A percentile compares a stretch with the other conserved stretches of the same genome.
These are phyloP conservation scores for Tinea trinotella DNA, from an alignment of 2,888 invertebrate species.

Conservation along the genomic window DNA sequence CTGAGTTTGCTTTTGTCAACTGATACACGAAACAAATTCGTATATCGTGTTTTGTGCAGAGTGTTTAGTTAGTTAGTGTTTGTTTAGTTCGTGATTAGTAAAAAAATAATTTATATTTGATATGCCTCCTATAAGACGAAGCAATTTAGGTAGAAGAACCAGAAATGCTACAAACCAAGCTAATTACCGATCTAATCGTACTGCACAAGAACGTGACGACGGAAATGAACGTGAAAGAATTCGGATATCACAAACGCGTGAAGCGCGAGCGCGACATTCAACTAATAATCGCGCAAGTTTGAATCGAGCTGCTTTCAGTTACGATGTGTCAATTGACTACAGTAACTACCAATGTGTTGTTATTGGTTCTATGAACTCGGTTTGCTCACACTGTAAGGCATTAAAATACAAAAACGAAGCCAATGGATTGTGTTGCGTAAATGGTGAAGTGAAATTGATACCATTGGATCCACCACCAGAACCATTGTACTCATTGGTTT, in stretches of 20 bases:
- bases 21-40: constrained; percentile 23
- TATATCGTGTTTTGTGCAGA: constrained; percentile 24
- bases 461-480: no score
- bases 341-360: constrained; percentile 16
- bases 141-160: constrained; percentile 31
- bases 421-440: constrained; percentile 30
- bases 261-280: constrained; percentile 26
- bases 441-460: constrained; percentile 30
- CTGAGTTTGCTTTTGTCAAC: constrained; percentile 26
- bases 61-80: constrained; percentile 21
- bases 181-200: constrained; percentile 31
- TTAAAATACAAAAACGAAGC: constrained; percentile 32
- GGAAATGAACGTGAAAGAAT: constrained; percentile 29
- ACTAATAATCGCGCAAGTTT: constrained; percentile 28
- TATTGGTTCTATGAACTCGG: constrained; percentile 12
- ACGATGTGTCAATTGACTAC: constrained; percentile 17
- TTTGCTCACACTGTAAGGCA: constrained; percentile 29
- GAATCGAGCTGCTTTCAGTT: constrained; percentile 19
- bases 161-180: constrained; percentile 32
- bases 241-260: constrained; percentile 29
- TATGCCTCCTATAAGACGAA: constrained; percentile 26
- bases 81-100: constrained; percentile 11
- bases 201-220: constrained; percentile 31
- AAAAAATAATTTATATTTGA: constrained; percentile 22
- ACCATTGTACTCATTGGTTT: constrained; percentile 29